phyloP scores from a whole-genome alignment of 2,888 invertebrate species.

The Tuberolachnus salignus region DNA sequence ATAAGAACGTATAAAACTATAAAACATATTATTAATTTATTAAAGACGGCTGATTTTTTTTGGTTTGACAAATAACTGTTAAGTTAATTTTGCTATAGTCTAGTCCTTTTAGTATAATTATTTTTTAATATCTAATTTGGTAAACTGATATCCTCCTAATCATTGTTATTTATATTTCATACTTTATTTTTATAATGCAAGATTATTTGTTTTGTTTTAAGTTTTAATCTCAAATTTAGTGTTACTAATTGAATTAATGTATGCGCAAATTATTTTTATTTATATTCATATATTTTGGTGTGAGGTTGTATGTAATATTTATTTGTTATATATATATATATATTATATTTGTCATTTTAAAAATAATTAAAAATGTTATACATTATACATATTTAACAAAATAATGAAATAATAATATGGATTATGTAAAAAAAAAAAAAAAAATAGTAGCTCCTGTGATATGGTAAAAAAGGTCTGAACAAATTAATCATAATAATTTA shows the following conservation, averaged over 20 bases:
- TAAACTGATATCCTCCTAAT: neutral
- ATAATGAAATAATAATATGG: neutral
- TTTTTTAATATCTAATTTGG: conserved; percentile 1
- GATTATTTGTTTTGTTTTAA: conserved; percentile 2
- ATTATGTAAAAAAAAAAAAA: neutral
- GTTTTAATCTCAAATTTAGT: conserved; percentile 21
- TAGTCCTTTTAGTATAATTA: conserved; percentile 35
- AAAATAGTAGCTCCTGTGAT: conserved; percentile 46
- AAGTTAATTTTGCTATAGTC: conserved; percentile 22
- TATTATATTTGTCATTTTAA: conserved; percentile 32
- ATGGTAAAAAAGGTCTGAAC: conserved; percentile 47
- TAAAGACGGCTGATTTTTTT: neutral
- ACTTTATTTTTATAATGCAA: conserved; percentile 1
- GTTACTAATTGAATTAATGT: neutral
- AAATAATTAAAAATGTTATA: conserved; percentile 22
- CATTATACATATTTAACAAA: conserved; percentile 14
- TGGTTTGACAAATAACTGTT: conserved; percentile 10
- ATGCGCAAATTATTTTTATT: conserved; percentile 25
- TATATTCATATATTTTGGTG: conserved; percentile 19
- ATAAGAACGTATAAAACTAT: conserved; percentile 16
- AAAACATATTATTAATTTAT: conserved; percentile 24
- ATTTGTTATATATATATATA: neutral
- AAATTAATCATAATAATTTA: conserved; percentile 43
- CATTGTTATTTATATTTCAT: conserved; percentile 26
- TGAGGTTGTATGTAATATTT: conserved; percentile 10